A percentile compares a stretch with the other conserved stretches of the same genome.
Evolutionary conservation across 2,888 invertebrate genomes (phyloP).

Genomic region (Cryptosula pallasiana): DNA sequence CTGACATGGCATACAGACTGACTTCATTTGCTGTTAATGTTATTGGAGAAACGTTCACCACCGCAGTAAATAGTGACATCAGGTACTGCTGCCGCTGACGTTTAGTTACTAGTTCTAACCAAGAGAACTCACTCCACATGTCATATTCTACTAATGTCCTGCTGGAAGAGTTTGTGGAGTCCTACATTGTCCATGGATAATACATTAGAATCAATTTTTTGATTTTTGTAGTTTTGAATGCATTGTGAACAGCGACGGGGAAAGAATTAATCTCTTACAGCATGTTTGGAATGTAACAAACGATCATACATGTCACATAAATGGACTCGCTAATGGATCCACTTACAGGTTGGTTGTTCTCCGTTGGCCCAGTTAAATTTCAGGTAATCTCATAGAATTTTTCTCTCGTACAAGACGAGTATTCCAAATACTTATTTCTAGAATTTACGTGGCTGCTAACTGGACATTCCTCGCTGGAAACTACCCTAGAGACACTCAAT

Average conservation of each 20-base stretch:
- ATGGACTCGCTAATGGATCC: conserved; percentile 44
- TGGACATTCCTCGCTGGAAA: conserved; percentile 42
- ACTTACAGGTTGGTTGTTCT: conserved; percentile 43
- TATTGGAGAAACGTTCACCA: conserved; percentile 42
- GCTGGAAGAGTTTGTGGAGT: too few relatives aligned
- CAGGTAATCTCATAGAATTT: too few relatives aligned
- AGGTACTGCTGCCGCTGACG: too few relatives aligned
- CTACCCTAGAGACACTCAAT: conserved; percentile 47
- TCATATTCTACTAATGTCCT: too few relatives aligned
- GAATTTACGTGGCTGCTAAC: conserved; percentile 49
- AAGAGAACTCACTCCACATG: too few relatives aligned
- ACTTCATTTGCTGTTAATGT: conserved; percentile 46
- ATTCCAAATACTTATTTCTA: conserved; percentile 31
- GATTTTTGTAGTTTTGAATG: conserved; percentile 50
- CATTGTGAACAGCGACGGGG: conserved; percentile 42
- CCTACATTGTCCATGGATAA: too few relatives aligned
- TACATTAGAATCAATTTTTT: too few relatives aligned
- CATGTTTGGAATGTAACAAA: conserved; percentile 48
- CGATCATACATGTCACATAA: conserved; percentile 37
- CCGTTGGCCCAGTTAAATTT: too few relatives aligned
- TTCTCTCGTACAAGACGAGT: too few relatives aligned
- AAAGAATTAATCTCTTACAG: conserved; percentile 42
- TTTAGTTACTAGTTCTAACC: too few relatives aligned
- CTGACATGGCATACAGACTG: conserved; percentile 40
- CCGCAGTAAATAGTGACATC: conserved; percentile 45